Evolutionary conservation across 2,113 vertebrate species (phyloP).

Genomic region (Mobula hypostoma): DNA sequence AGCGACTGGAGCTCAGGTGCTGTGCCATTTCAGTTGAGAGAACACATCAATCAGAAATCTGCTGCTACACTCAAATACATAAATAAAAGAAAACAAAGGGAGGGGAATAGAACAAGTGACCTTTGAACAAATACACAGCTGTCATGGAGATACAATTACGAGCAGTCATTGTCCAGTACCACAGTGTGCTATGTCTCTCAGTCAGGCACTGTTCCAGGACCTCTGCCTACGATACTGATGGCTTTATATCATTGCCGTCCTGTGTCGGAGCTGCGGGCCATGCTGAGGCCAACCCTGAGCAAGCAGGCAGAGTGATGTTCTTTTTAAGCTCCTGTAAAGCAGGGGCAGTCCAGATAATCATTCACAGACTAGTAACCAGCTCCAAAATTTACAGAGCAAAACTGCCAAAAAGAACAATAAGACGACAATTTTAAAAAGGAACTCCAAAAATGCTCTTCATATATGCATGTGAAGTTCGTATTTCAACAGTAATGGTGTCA

Average conservation of each 20-base stretch:
- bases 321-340: neutral
- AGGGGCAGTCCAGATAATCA: neutral
- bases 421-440: neutral
- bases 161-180: conserved; percentile 30
- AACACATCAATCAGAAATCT: conserved; percentile 7
- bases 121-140: conserved; percentile 18
- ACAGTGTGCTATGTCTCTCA: neutral
- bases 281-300: neutral
- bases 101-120: neutral
- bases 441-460: neutral
- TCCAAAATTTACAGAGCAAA: neutral
- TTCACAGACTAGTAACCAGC: neutral
- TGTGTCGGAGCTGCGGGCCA: neutral
- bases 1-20: neutral
- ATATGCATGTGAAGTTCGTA: neutral
- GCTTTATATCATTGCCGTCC: neutral
- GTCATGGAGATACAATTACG: neutral
- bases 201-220: conserved; percentile 14
- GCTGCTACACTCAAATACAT: neutral
- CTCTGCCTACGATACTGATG: neutral
- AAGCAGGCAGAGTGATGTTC: neutral
- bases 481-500: neutral
- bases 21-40: neutral
- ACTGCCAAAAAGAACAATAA: neutral
- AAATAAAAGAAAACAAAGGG: neutral